Evolutionary conservation across 2,113 vertebrate species (phyloP), one percentile per base, ranked within the genome.

Genomic region (Salvelinus fontinalis): DNA sequence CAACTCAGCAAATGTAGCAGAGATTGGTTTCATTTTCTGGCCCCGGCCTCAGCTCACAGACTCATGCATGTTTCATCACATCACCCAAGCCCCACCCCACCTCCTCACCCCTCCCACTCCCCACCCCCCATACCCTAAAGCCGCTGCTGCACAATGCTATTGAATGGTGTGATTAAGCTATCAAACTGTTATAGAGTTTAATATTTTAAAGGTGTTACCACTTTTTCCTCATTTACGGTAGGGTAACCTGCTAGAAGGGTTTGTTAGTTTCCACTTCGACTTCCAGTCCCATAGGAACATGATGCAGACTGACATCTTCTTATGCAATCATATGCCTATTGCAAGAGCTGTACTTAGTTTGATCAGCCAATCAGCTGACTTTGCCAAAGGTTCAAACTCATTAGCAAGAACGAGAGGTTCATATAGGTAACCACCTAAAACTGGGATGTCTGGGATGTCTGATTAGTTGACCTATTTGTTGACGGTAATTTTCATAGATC

Each of bases 61-160:
- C 90, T 95, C 92, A 94, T 95, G 90, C 87, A 95, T 95, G 95
- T 95, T 95, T 95, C 94, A 95, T 95, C 83, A 60, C 84, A 83
- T 82, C 85, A 14, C 11, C 39, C 20, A 20, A 4, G 1, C 34
- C 4, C 68, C 89, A 82, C 80, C 85, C 9, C 67, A n/a, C 34
- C 18, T 22, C 1, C 67, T 8, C 67, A 6, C 9, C 6, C 8
- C 26, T 27, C 85, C 86, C 82, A 79, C 79, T 78, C 86, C 86
- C 88, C 84, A 82, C 77, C 77, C 86, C 81, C 85, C 85, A 22
- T n/a, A 5, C n/a, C 18, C 68, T 20, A 34, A 67, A 67, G 27
- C 64, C 16, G 76, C 88, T 84, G 86, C 89, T 85, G 83, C 84
- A 82, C 91, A 94, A 83, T 87, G 72, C 79, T 93, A 96, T 95